Evolutionary conservation across 2,888 invertebrate species (phyloP).

Genomic region (Sinelater perroti): DNA sequence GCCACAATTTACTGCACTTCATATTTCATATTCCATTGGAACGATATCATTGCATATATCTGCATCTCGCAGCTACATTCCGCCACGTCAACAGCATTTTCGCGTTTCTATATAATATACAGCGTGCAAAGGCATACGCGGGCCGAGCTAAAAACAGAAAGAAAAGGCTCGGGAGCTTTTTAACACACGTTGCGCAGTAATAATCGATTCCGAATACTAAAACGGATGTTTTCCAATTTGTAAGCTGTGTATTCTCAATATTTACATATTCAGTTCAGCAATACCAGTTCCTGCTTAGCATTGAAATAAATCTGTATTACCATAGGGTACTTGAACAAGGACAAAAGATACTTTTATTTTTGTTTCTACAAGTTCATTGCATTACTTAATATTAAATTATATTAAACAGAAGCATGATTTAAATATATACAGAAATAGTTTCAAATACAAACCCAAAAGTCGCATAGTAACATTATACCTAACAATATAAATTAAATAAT

Average conservation of each 20-base stretch:
- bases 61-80: slow-evolving; percentile 23
- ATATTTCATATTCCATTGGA: slow-evolving; percentile 50
- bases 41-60: slow-evolving; percentile 45
- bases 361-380: no score
- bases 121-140: not conserved
- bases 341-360: no score
- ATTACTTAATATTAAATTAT: no score
- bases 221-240: slow-evolving; percentile 46
- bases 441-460: no score
- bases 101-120: slow-evolving; percentile 6
- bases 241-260: slow-evolving; percentile 44
- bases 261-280: slow-evolving; percentile 43
- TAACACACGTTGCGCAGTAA: slow-evolving; percentile 34
- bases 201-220: slow-evolving; percentile 51
- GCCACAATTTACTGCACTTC: slow-evolving; percentile 51
- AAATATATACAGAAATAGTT: no score
- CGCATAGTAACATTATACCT: no score
- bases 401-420: no score
- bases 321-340: no score
- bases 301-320: no score
- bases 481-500: no score
- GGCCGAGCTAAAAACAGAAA: not conserved
- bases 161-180: slow-evolving; percentile 31
- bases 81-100: slow-evolving; percentile 21
- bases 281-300: no score